Base-by-base conservation (phyloP, 92 coral and sea anemone species). In the Phenganax stokvisi region DNA sequence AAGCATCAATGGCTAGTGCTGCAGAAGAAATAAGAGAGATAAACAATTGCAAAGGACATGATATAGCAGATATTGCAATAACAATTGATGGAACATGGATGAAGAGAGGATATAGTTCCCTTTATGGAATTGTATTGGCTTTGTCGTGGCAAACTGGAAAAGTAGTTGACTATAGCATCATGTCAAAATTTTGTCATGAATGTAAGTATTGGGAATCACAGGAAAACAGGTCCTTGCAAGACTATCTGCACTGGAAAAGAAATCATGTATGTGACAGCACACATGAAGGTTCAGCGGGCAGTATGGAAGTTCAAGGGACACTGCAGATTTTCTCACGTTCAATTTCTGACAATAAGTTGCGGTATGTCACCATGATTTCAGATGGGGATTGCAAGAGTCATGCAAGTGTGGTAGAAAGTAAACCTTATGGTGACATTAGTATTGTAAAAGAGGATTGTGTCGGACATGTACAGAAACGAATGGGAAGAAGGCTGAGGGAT, bases 381-480 rank as follows among this genome's bases (percentile, higher is more conserved):
- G 83, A 44, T 31, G 61, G 82, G 6, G 82, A 78, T 78, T 78
- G 82, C 54, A 78, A 78, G 70, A 78, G 54, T 57, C 82, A 78
- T 60, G 82, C 82, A 17, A 78, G 72, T 78, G 82, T 78, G 15
- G 72, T 78, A 31, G 82, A 57, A 78, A 65, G 44, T 27, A 78
- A 78, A 78, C 73, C 82, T 29, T 31, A 62, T 78, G 82, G 82
- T 78, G 82, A 78, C 47, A 37, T 37, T 37, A 37, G 47, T 37
- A 37, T 37, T 37, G 47, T 37, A 37, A 37, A 37, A 37, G 47
- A 37, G 47, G 47, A 37, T 5, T 31, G 56, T 29, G 66, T 17
- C 54, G 72, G 72, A 28, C 72, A 31, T 15, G 82, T 57, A 5
- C 72, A 57, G 82, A 57, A 60, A 25, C 5, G 82, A 61, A 60